A percentile compares a stretch with the other conserved stretches of the same genome.
These are phyloP conservation scores for Podarcis cretensis DNA, from an alignment of 2,113 vertebrate species.

Conservation along the genomic window DNA sequence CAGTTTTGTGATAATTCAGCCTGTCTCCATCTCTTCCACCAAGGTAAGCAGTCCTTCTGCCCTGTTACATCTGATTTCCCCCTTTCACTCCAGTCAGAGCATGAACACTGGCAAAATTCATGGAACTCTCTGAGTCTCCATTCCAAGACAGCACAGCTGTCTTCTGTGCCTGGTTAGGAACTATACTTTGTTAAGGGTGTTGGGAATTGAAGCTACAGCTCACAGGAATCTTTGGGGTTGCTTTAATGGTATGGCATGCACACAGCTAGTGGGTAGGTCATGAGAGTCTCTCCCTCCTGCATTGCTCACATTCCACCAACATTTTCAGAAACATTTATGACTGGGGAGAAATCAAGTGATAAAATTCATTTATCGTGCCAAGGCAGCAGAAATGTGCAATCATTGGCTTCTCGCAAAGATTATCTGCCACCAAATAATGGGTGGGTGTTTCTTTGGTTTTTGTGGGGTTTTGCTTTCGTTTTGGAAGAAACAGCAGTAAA, in stretches of 20 bases:
- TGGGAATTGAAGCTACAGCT: no score
- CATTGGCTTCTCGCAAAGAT: slow-evolving; percentile 48
- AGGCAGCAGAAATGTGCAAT: slow-evolving; percentile 28
- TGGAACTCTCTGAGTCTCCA: not conserved
- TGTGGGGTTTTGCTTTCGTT: not conserved
- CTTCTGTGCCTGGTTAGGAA: not conserved
- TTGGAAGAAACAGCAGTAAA: slow-evolving; percentile 43
- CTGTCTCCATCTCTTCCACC: not conserved
- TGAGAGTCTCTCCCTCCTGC: not conserved
- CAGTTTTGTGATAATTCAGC: not conserved
- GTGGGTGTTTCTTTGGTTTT: not conserved
- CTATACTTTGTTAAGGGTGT: not conserved
- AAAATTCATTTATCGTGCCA: slow-evolving; percentile 44
- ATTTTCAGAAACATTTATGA: not conserved
- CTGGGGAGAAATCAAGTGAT: slow-evolving; percentile 22
- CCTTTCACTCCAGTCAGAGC: not conserved
- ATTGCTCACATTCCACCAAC: not conserved
- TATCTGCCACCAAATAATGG: slow-evolving; percentile 42
- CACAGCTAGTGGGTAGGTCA: not conserved
- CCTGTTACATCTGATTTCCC: not conserved
- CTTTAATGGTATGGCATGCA: not conserved
- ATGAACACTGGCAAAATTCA: not conserved
- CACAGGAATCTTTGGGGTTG: no score
- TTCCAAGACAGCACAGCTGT: not conserved
- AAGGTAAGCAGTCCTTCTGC: no score